Percentiles rank a stretch among this genome's conserved stretches.
These are phyloP conservation scores for Chaenodraco wilsoni DNA, from an alignment of 2,797 vertebrate genomes.

Conservation along the genomic window DNA sequence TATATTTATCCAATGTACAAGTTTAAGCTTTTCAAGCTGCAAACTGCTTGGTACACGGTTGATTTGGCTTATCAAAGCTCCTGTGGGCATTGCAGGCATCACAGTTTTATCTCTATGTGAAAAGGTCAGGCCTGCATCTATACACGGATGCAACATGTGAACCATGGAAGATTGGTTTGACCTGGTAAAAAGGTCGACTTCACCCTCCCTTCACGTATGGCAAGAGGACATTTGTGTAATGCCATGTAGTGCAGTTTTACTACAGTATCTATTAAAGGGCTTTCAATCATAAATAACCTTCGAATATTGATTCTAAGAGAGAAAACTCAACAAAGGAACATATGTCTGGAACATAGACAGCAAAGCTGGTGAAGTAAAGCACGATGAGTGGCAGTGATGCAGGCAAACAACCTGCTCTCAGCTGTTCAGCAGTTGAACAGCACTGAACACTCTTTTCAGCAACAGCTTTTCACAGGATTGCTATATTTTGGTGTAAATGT, in stretches of 20 bases:
- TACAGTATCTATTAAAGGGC: not conserved
- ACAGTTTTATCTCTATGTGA: slow-evolving; percentile 36
- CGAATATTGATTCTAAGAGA: slow-evolving; percentile 29
- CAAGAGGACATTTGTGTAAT: not conserved
- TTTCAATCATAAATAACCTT: slow-evolving; percentile 44
- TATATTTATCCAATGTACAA: not conserved
- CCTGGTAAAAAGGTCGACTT: slow-evolving; percentile 31
- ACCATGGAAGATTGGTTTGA: slow-evolving; percentile 33
- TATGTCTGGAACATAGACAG: slow-evolving; percentile 41
- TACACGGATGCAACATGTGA: slow-evolving; percentile 48
- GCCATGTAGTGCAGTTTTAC: not conserved
- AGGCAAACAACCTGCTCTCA: slow-evolving; percentile 22
- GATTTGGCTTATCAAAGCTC: slow-evolving; percentile 39
- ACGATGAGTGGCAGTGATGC: slow-evolving; percentile 35
- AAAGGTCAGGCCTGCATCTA: slow-evolving; percentile 48
- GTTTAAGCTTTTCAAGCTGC: slow-evolving; percentile 16
- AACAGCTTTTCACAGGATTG: slow-evolving; percentile 12
- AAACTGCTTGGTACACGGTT: slow-evolving; percentile 21
- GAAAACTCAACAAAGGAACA: slow-evolving; percentile 52
- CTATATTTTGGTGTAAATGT: not conserved
- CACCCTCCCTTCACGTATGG: slow-evolving; percentile 17
- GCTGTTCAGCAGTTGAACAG: slow-evolving; percentile 16
- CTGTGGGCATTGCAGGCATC: slow-evolving; percentile 16
- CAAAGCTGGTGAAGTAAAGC: slow-evolving; percentile 33
- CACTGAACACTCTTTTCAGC: slow-evolving; percentile 10